phyloP scores from a whole-genome alignment of 1,140 invertebrate genomes.

The Procambarus clarkii region DNA sequence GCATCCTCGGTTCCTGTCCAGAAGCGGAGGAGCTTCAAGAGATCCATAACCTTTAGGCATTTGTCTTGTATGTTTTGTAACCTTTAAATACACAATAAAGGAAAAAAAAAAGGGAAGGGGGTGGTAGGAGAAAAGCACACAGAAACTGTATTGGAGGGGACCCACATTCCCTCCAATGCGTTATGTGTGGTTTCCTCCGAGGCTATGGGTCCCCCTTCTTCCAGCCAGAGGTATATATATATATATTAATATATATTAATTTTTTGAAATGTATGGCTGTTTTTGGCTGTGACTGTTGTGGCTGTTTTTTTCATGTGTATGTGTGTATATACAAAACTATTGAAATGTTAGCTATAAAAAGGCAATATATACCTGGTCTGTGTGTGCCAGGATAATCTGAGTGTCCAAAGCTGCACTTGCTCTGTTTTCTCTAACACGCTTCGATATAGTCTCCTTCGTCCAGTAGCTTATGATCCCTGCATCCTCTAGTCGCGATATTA shows the following conservation, averaged over 20 bases:
- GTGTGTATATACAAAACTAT: not conserved
- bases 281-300: not conserved
- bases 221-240: no score
- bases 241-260: not conserved
- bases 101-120: no score
- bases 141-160: not conserved
- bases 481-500: slow-evolving; percentile 13
- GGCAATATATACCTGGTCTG: not conserved
- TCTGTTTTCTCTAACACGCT: slow-evolving; percentile 27
- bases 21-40: no score
- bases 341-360: not conserved
- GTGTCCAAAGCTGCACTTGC: not conserved
- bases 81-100: no score
- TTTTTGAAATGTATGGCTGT: not conserved
- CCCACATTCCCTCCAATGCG: not conserved
- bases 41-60: no score
- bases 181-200: not conserved
- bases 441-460: not conserved
- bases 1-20: no score
- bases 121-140: no score
- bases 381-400: not conserved
- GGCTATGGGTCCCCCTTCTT: no score
- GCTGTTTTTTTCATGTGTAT: not conserved
- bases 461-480: slow-evolving; percentile 29
- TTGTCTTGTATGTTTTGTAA: no score